Base-by-base conservation (phyloP, 2,797 vertebrate genomes). In the Picus viridis region DNA sequence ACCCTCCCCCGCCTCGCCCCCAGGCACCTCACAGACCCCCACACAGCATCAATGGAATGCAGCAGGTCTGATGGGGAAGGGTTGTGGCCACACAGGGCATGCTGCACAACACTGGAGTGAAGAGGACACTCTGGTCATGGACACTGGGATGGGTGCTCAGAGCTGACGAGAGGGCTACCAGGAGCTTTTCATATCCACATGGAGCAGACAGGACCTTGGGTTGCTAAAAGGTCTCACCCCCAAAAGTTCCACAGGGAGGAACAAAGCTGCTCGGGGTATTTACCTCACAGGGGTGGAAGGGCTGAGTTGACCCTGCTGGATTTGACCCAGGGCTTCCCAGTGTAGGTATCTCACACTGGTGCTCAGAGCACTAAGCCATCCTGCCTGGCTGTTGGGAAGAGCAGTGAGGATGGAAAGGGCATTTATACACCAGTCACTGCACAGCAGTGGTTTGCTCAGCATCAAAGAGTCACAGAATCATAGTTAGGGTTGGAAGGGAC, bases 351-450 rank as follows among this genome's bases (percentile, higher is more conserved):
- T 88, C 84, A 90, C 71, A 89, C 82, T 82, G 92, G 89, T 89
- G 89, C 94, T 94, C 56, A 93, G 90, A 91, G 92, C 89, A 86
- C 91, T 53, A 86, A 91, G 91, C 92, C 92, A 93, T 74, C 93
- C 95, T 77, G 92, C 92, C 75, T 83, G 93, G 95, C 91, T 94
- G 91, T n/a, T 43, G 78, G 83, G 79, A 88, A 92, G 93, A 94
- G 45, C 92, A 95, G 91, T 26, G 81, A 95, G 85, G 92, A 90
- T 71, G 89, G 88, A 93, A 90, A 87, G 72, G 93, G 79, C 58
- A 71, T 67, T 85, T 51, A 26, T 27, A 41, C 62, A 39, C 49
- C 49, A 51, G 47, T 11, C 47, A 22, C 47, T 49, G 47, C 47
- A 49, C 11, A 23, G 49, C 49, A 2, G 59, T 3, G 1, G 43